A percentile compares a stretch with the other conserved stretches of the same genome.
These are phyloP conservation scores for Biston stratarius DNA, from an alignment of 2,888 invertebrate genomes.

Conservation along the genomic window DNA sequence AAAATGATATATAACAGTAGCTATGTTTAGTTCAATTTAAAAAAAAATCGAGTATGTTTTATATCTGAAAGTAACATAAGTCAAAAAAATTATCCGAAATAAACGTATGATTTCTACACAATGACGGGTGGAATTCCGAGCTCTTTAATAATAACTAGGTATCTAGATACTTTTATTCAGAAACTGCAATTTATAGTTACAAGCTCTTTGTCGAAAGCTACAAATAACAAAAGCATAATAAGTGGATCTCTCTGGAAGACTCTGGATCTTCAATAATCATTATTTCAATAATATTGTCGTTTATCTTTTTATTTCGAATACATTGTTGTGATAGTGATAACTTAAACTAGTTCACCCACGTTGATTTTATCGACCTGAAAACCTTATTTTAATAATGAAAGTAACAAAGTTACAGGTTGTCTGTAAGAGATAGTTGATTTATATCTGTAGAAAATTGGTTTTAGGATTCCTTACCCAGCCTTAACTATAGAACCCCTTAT, in stretches of 20 bases:
- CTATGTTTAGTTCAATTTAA: no score
- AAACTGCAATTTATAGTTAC: no score
- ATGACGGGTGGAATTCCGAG: no score
- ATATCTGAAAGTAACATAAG: no score
- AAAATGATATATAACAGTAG: no score
- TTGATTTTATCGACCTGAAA: neutral
- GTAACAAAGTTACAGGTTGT: neutral
- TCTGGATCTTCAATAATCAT: neutral
- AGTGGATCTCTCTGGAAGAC: no score
- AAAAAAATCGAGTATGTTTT: no score
- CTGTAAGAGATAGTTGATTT: slow-evolving; percentile 3
- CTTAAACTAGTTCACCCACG: slow-evolving; percentile 9
- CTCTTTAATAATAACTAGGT: no score
- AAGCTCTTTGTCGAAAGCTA: neutral
- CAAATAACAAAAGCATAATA: neutral
- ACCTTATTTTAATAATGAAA: neutral
- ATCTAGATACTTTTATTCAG: no score
- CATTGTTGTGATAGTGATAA: neutral
- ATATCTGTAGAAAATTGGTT: slow-evolving; percentile 6
- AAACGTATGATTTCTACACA: no score
- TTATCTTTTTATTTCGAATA: neutral
- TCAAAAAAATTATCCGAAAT: no score
- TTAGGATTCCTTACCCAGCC: neutral
- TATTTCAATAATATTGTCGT: slow-evolving; percentile 4
- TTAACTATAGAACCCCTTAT: no score